Evolutionary conservation across 2,113 vertebrate genomes (phyloP).

Genomic region (Morone chrysops): DNA sequence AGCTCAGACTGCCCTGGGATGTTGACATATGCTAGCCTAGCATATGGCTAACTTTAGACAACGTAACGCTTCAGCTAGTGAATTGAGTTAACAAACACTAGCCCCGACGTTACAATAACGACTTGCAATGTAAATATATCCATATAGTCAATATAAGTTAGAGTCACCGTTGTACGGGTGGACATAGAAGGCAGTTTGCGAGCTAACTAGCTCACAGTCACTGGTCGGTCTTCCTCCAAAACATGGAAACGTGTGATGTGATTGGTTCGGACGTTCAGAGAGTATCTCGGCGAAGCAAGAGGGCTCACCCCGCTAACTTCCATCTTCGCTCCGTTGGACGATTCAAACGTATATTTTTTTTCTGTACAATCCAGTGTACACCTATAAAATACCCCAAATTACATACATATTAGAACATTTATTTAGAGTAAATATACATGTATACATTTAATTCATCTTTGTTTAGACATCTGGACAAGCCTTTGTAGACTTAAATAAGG

Average conservation of each 20-base stretch:
- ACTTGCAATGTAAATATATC: not conserved
- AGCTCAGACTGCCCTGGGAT: slow-evolving; percentile 4
- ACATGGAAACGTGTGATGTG: slow-evolving; percentile 8
- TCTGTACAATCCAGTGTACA: not conserved
- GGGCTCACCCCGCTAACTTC: not conserved
- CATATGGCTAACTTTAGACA: not conserved
- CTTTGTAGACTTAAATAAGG: not conserved
- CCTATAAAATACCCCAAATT: too few relatives aligned
- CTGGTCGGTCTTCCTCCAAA: slow-evolving; percentile 49
- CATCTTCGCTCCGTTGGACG: not conserved
- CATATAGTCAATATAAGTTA: not conserved
- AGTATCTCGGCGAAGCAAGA: not conserved
- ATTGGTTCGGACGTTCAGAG: slow-evolving; percentile 49
- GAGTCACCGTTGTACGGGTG: rapidly evolving
- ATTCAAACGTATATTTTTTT: not conserved
- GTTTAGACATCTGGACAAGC: not conserved
- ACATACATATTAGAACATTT: too few relatives aligned
- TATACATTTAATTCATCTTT: not conserved
- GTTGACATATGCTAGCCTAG: slow-evolving; percentile 32
- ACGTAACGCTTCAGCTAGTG: not conserved
- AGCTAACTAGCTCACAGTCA: not conserved
- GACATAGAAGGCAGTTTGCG: rapidly evolving
- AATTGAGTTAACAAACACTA: not conserved
- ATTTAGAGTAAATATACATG: too few relatives aligned
- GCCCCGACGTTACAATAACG: not conserved